Conservation (phyloP, 1,140 invertebrate genomes). For the Drosophila miranda region DNA sequence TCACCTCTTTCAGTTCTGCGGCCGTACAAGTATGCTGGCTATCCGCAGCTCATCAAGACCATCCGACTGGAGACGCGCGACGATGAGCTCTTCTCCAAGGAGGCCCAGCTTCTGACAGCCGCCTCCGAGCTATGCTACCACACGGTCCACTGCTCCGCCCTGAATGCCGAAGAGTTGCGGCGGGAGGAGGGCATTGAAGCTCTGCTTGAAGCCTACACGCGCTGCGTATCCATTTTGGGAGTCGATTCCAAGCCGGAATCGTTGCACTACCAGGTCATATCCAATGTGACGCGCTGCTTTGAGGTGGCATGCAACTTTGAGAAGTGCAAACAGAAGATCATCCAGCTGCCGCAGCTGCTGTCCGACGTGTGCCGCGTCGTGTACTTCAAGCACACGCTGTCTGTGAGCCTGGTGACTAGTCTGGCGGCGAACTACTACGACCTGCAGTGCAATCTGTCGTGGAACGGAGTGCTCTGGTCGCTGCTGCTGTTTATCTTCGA, state of each 20-base stretch:
- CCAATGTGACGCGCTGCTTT: slow-evolving; percentile 95
- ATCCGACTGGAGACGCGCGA: slow-evolving; percentile 96
- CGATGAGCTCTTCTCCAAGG: slow-evolving; percentile 95
- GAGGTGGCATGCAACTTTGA: slow-evolving; percentile 97
- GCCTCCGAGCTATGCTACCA: slow-evolving; percentile 98
- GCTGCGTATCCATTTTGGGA: slow-evolving; percentile 95
- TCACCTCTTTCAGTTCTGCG: slow-evolving; percentile 88
- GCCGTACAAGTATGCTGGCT: slow-evolving; percentile 99
- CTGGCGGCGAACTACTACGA: slow-evolving; percentile 84
- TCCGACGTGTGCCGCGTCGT: slow-evolving; percentile 94
- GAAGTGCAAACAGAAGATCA: slow-evolving; percentile 93
- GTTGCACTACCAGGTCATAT: slow-evolving; percentile 95
- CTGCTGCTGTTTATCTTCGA: slow-evolving; percentile 95
- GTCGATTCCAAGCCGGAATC: slow-evolving; percentile 90
- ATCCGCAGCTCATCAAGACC: slow-evolving; percentile 98
- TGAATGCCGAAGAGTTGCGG: slow-evolving; percentile 98
- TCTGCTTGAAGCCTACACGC: slow-evolving; percentile 92
- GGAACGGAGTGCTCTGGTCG: slow-evolving; percentile 96
- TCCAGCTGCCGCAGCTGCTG: slow-evolving; percentile 93
- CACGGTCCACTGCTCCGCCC: slow-evolving; percentile 97
- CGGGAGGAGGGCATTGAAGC: slow-evolving; percentile 96
- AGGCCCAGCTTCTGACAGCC: slow-evolving; percentile 92
- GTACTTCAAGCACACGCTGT: slow-evolving; percentile 88
- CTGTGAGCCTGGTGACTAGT: slow-evolving; percentile 81
- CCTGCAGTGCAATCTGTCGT: slow-evolving; percentile 94